Evolutionary conservation across 2,888 invertebrate genomes (phyloP), one percentile per base, ranked within the genome.

Genomic region (Polymixis flavicincta): DNA sequence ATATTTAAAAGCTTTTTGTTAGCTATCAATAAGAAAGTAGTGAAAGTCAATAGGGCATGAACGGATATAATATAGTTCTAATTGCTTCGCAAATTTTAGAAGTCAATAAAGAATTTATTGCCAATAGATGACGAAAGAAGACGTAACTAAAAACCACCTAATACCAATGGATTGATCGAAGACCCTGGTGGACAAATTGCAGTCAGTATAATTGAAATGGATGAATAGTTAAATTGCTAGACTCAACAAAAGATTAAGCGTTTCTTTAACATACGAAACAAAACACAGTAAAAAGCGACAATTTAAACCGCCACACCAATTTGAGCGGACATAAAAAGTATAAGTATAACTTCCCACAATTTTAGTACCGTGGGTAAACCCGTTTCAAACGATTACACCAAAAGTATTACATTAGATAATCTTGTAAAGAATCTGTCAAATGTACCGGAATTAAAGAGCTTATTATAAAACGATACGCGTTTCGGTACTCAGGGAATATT

Each of bases 1-100:
- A 87, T 90, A 82, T 79, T 80, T 86, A 88, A 89, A 67, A 85
- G 87, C 85, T 91, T 90, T 92, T 92, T 91, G 88, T 85, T 64
- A 32, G 69, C 76, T 79, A 86, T 86, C 85, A 83, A 83, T 80
- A 92, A 85, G 89, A 89, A 90, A 89, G 87, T 82, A 90, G 93
- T 89, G 92, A 94, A 94, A 94, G 92, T 91, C 54, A 70, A 67
- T 79, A 67, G 28, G 28, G 67, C 45, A 59, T 48, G 6, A 67
- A 55, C 19, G 37, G 61, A 59, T 63, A 32, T 60, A 17, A 71
- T 60, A 37, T 28, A 42, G 11, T 64, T 60, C 68, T 22, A 65
- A 71, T 77, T 68, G 55, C n/a, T 52, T 52, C 2, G 57, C 13
- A 75, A 75, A 65, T 50, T 32, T 48, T 50, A 52, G 14, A 17